These are phyloP conservation scores for Mallateleia sp. DNA, from an alignment of 2,888 invertebrate species.

Conservation along the genomic window DNA sequence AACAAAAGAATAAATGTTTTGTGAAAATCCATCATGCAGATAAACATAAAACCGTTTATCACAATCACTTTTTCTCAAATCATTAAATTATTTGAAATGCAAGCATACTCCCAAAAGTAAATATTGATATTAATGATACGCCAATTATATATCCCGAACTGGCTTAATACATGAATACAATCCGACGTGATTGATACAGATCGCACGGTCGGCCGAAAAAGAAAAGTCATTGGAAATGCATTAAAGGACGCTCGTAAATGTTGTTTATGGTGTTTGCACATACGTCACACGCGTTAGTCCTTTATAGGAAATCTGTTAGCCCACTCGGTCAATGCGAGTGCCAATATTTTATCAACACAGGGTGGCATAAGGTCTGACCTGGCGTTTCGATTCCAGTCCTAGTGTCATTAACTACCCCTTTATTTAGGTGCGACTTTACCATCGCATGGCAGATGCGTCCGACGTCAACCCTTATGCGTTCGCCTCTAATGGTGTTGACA, in stretches of 20 bases:
- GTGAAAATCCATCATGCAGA: too few relatives aligned
- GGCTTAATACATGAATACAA: slow-evolving; percentile 46
- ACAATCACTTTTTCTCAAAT: slow-evolving; percentile 23
- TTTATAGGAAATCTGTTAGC: slow-evolving; percentile 76
- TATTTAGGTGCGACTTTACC: slow-evolving; percentile 85
- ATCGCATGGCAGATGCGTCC: slow-evolving; percentile 88
- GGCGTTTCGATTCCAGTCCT: slow-evolving; percentile 82
- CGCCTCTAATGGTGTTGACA: slow-evolving; percentile 89
- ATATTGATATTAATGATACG: slow-evolving; percentile 63
- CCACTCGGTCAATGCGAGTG: slow-evolving; percentile 81
- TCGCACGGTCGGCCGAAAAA: slow-evolving; percentile 55
- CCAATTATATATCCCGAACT: slow-evolving; percentile 39
- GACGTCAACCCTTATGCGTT: slow-evolving; percentile 88
- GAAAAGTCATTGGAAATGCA: slow-evolving; percentile 74
- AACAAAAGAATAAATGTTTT: too few relatives aligned
- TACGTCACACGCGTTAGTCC: slow-evolving; percentile 57
- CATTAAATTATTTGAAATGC: slow-evolving; percentile 26
- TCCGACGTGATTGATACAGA: slow-evolving; percentile 71
- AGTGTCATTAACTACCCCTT: slow-evolving; percentile 89
- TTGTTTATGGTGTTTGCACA: slow-evolving; percentile 75
- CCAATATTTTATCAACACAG: slow-evolving; percentile 89
- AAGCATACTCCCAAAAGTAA: slow-evolving; percentile 15
- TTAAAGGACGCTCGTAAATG: slow-evolving; percentile 69
- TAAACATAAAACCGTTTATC: too few relatives aligned
- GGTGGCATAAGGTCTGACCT: slow-evolving; percentile 85